phyloP scores from a whole-genome alignment of 2,888 invertebrate species.

The Acleris emargana region DNA sequence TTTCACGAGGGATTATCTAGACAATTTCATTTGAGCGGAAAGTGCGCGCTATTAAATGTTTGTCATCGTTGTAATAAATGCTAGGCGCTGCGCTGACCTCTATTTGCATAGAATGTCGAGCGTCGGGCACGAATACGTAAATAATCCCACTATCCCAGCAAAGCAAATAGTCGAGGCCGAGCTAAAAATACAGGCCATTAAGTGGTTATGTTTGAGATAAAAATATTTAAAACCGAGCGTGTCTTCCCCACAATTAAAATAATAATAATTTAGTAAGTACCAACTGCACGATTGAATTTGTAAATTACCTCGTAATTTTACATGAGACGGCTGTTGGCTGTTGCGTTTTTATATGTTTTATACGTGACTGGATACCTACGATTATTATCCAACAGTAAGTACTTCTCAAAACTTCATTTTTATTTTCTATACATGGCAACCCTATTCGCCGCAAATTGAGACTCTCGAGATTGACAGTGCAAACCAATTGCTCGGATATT shows the following conservation, averaged over 20 bases:
- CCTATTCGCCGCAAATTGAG: constrained; percentile 12
- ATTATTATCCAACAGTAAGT: neutral
- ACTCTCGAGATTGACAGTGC: constrained; percentile 13
- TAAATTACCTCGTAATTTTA: too few relatives aligned
- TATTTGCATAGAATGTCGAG: constrained; percentile 27
- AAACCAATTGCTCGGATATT: constrained; percentile 29
- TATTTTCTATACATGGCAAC: neutral
- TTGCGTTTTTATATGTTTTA: too few relatives aligned
- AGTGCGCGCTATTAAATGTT: neutral
- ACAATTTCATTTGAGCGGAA: neutral
- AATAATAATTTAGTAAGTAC: neutral
- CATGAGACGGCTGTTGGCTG: too few relatives aligned
- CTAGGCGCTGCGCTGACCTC: constrained; percentile 15
- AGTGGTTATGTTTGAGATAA: constrained; percentile 15
- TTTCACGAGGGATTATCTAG: neutral
- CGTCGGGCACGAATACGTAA: constrained; percentile 27
- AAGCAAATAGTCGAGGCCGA: constrained; percentile 15
- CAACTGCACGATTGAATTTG: too few relatives aligned
- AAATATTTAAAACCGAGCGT: constrained; percentile 7
- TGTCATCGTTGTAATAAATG: neutral
- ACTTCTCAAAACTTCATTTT: neutral
- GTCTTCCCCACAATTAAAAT: neutral
- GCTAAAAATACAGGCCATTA: constrained; percentile 30
- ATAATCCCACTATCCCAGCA: constrained; percentile 21
- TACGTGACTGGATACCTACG: too few relatives aligned